Conservation (phyloP, 2,797 vertebrate species). For the Smutsia temminckii region DNA sequence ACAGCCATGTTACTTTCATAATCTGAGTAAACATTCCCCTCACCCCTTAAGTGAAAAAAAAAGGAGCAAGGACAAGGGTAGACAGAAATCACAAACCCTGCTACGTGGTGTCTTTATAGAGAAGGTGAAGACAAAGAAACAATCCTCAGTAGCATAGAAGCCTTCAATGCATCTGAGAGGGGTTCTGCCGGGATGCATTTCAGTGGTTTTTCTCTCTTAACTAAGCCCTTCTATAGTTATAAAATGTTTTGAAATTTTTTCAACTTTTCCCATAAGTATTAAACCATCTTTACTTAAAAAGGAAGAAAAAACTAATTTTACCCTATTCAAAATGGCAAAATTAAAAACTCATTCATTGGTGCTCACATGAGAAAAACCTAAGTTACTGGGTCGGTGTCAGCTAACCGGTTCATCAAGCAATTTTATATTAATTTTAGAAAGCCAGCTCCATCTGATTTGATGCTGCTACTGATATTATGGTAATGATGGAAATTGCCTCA, state of each 20-base stretch:
- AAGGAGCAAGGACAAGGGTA: neutral
- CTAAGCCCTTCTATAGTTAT: neutral
- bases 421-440: slow-evolving; percentile 74
- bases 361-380: slow-evolving; percentile 37
- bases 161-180: accelerated
- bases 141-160: accelerated
- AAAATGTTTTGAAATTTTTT: slow-evolving; percentile 38
- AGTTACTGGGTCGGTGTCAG: slow-evolving; percentile 48
- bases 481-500: slow-evolving; percentile 75
- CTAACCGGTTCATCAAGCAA: slow-evolving; percentile 55
- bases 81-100: neutral
- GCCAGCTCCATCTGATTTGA: slow-evolving; percentile 64
- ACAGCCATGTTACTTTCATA: neutral
- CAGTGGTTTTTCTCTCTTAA: neutral
- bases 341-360: slow-evolving; percentile 47
- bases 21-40: neutral
- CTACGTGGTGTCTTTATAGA: neutral
- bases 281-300: slow-evolving; percentile 44
- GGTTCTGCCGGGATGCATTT: neutral
- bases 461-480: slow-evolving; percentile 68
- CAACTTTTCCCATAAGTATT: slow-evolving; percentile 56
- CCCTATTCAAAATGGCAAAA: slow-evolving; percentile 40
- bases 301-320: slow-evolving; percentile 6
- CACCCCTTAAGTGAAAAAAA: neutral
- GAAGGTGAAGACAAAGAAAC: neutral